A percentile compares a stretch with the other conserved stretches of the same genome.
Evolutionary conservation across 1,140 invertebrate species (phyloP).

Genomic region (Ruditapes philippinarum): DNA sequence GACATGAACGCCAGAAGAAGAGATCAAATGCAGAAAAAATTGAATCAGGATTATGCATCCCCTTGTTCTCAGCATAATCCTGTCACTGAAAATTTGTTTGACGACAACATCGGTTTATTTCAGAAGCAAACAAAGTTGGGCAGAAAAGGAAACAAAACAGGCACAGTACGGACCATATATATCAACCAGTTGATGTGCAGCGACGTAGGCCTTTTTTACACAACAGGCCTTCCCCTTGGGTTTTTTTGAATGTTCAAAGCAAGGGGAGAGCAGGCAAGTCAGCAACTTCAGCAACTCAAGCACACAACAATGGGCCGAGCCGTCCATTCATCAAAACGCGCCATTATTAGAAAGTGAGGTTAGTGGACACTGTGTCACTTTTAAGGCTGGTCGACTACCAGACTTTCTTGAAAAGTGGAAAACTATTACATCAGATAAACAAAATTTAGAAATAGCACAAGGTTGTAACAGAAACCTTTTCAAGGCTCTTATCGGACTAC

Average conservation of each 20-base stretch:
- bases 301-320: too few species aligned
- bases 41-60: not conserved
- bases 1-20: conserved; percentile 34
- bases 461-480: conserved; percentile 3
- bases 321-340: conserved; percentile 15
- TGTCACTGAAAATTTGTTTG: not conserved
- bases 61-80: conserved; percentile 5
- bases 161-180: not conserved
- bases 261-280: not conserved
- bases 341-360: conserved; percentile 13
- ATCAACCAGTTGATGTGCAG: not conserved
- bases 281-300: not conserved
- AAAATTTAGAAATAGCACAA: not conserved
- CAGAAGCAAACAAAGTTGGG: conserved; percentile 30
- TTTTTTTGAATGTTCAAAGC: conserved; percentile 8
- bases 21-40: conserved; percentile 3
- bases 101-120: conserved; percentile 1
- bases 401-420: conserved; percentile 14
- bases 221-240: conserved; percentile 27
- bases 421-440: too few species aligned
- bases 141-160: not conserved
- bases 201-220: not conserved
- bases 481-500: conserved; percentile 30
- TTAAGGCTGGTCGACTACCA: not conserved
- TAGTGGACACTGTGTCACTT: not conserved